Conservation (phyloP, 2,113 vertebrate species). For the Conger conger region DNA sequence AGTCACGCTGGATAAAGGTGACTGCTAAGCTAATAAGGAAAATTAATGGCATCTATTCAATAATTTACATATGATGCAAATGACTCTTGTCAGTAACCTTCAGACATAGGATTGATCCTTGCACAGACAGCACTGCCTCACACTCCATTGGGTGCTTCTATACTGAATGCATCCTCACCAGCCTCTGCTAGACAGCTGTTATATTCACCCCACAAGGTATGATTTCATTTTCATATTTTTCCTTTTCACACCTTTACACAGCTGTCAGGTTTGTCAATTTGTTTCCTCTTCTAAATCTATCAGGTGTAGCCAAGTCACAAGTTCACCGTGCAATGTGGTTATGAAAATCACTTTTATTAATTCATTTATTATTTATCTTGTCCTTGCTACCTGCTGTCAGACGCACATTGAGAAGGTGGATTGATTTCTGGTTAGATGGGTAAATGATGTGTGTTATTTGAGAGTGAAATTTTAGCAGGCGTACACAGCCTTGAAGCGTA, state of each 20-base stretch:
- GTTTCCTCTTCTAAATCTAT: slow-evolving; percentile 3
- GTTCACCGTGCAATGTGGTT: background rate
- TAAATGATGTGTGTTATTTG: slow-evolving; percentile 18
- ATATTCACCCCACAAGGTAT: background rate
- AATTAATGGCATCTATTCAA: background rate
- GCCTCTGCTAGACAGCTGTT: background rate
- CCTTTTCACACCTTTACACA: background rate
- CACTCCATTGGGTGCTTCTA: background rate
- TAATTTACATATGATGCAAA: background rate
- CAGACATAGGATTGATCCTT: background rate
- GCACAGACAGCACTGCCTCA: slow-evolving; percentile 3
- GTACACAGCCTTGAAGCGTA: slow-evolving; percentile 14
- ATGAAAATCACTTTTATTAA: slow-evolving; percentile 5
- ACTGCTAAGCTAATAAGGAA: background rate
- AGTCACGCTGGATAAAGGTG: slow-evolving; percentile 6
- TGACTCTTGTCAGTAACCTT: slow-evolving; percentile 3
- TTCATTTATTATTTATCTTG: background rate
- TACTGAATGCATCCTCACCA: slow-evolving; percentile 11
- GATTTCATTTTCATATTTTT: background rate
- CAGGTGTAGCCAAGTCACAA: background rate
- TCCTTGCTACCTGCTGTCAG: slow-evolving; percentile 7
- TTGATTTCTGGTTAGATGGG: slow-evolving; percentile 19
- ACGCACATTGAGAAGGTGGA: slow-evolving; percentile 12
- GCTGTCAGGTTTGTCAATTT: slow-evolving; percentile 3
- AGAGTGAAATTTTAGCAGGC: slow-evolving; percentile 28